Percentiles rank a stretch among this genome's conserved stretches.
Conservation (phyloP, 2,797 vertebrate species). For the Masticophis lateralis region DNA sequence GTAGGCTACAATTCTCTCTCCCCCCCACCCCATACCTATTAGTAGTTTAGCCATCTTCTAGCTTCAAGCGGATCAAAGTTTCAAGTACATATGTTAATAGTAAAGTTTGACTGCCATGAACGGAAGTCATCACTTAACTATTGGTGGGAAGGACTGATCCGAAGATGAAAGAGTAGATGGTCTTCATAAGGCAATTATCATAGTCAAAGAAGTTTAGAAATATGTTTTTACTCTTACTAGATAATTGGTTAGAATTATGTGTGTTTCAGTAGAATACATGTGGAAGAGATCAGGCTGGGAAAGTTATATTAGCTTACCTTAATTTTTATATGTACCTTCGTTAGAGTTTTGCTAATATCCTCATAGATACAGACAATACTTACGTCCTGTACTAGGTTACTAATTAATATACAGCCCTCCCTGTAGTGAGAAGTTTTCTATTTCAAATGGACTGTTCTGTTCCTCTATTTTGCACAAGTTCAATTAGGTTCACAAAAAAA, state of each 20-base stretch:
- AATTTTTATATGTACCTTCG: conserved; percentile 35
- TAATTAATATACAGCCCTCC: not conserved
- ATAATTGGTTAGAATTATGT: not conserved
- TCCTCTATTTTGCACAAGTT: conserved; percentile 7
- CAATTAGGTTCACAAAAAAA: not conserved
- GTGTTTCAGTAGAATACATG: not conserved
- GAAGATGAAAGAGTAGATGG: conserved; percentile 17
- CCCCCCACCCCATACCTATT: not conserved
- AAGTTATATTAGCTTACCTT: not conserved
- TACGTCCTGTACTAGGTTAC: conserved; percentile 43
- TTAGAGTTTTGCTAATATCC: conserved; percentile 34
- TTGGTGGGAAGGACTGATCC: not conserved
- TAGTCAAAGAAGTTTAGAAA: rapidly evolving
- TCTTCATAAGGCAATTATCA: not conserved
- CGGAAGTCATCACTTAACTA: not conserved
- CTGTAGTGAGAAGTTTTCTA: conserved; percentile 12
- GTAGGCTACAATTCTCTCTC: not conserved
- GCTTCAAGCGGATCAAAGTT: conserved; percentile 1
- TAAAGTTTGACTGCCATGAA: conserved; percentile 1
- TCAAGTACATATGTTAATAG: rapidly evolving
- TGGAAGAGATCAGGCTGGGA: not conserved
- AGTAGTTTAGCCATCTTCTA: conserved; percentile 54
- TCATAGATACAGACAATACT: conserved; percentile 35
- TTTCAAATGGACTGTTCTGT: not conserved
- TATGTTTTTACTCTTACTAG: conserved; percentile 19